Conservation (phyloP, 1,140 invertebrate species). For the Heliconius hermathena region DNA sequence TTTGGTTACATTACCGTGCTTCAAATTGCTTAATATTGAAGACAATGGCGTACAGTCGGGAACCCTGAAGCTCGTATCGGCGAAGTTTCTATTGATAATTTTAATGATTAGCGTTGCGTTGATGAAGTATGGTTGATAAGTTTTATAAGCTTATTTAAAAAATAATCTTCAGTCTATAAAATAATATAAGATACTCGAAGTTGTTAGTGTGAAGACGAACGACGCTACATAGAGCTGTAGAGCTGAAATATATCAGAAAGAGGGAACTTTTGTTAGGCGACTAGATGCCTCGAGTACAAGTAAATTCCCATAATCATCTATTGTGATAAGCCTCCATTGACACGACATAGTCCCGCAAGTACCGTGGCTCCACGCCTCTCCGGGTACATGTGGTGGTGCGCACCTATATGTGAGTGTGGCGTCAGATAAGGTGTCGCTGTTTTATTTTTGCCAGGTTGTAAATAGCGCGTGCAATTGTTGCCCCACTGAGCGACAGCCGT, state of each 20-base stretch:
- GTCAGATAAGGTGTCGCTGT: slow-evolving; percentile 42
- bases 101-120: not conserved
- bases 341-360: not conserved
- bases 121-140: not conserved
- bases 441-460: slow-evolving; percentile 49
- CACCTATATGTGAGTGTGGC: not conserved
- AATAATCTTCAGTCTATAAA: no score
- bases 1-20: slow-evolving; percentile 4
- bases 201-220: not conserved
- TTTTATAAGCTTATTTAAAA: no score
- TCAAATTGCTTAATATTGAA: slow-evolving; percentile 2
- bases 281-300: not conserved
- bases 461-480: slow-evolving; percentile 46
- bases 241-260: not conserved
- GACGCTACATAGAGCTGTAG: not conserved
- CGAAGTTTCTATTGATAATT: not conserved
- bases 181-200: no score
- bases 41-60: not conserved
- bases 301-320: not conserved
- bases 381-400: no score
- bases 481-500: slow-evolving; percentile 41
- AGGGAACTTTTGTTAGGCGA: not conserved
- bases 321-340: not conserved
- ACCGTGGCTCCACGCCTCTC: not conserved
- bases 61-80: not conserved